Conservation (phyloP, 2,888 invertebrate genomes). For the Acrobeloides nanus region DNA sequence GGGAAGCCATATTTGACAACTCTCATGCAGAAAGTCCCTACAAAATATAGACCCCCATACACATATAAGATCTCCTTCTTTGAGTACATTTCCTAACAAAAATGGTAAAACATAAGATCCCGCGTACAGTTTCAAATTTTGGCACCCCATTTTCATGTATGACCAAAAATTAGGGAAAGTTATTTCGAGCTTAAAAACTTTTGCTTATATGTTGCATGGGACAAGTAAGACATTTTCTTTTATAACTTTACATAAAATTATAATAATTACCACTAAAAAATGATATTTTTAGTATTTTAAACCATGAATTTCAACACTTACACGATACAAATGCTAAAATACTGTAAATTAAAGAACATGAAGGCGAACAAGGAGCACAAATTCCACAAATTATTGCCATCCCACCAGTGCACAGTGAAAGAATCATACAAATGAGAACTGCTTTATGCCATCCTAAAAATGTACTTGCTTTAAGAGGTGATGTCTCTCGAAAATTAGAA, state of each 20-base stretch:
- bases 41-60: too few relatives aligned
- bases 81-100: too few relatives aligned
- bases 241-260: neutral
- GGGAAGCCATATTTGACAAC: too few relatives aligned
- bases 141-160: too few relatives aligned
- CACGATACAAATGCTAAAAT: constrained; percentile 41
- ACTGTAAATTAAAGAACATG: constrained; percentile 42
- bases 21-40: too few relatives aligned
- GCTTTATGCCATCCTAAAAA: constrained; percentile 50
- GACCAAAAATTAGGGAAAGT: too few relatives aligned
- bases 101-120: too few relatives aligned
- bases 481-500: too few relatives aligned
- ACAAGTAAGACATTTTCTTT: neutral
- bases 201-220: neutral
- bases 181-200: too few relatives aligned
- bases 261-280: neutral
- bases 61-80: too few relatives aligned
- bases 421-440: constrained; percentile 40
- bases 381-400: constrained; percentile 41
- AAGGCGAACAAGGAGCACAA: constrained; percentile 47
- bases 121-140: too few relatives aligned
- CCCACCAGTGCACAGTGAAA: constrained; percentile 35
- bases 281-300: neutral
- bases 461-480: constrained; percentile 1
- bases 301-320: constrained; percentile 14